A percentile compares a stretch with the other conserved stretches of the same genome.
phyloP scores from a whole-genome alignment of 2,113 vertebrate species.

The Megalops atlanticus region DNA sequence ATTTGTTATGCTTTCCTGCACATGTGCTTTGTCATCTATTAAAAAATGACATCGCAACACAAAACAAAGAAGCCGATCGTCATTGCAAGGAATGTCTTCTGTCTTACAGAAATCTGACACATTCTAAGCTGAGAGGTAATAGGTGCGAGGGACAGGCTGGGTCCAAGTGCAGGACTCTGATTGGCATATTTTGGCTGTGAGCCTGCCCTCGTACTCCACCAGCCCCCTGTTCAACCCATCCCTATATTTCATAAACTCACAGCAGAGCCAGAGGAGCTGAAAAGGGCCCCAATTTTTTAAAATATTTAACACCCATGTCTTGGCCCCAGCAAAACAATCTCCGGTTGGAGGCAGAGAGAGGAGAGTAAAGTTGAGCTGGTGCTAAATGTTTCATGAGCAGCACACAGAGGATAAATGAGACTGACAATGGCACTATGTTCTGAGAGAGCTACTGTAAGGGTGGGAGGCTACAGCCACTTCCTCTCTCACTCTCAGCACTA shows the following conservation, averaged over 20 bases:
- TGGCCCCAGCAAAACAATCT: neutral
- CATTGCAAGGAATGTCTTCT: conserved; percentile 31
- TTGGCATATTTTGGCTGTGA: neutral
- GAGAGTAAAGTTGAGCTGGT: conserved; percentile 56
- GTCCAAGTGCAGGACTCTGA: neutral
- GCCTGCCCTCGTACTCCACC: no score
- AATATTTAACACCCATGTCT: neutral
- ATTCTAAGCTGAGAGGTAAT: neutral
- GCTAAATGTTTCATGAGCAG: conserved; percentile 71
- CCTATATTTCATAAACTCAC: no score
- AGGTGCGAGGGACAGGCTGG: neutral
- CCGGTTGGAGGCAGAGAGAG: conserved; percentile 10
- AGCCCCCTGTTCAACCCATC: no score
- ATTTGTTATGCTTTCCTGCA: conserved; percentile 6
- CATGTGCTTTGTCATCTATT: conserved; percentile 43
- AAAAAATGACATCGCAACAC: conserved; percentile 35
- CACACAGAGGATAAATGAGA: conserved; percentile 63
- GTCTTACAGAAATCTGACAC: conserved; percentile 25
- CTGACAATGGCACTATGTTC: conserved; percentile 60
- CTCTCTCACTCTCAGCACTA: neutral
- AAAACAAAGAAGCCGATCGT: conserved; percentile 23
- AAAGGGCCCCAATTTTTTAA: neutral
- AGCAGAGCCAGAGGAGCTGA: neutral
- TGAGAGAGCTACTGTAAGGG: conserved; percentile 30
- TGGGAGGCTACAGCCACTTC: neutral